phyloP scores from a whole-genome alignment of 2,113 vertebrate genomes.

The Nothobranchius furzeri region DNA sequence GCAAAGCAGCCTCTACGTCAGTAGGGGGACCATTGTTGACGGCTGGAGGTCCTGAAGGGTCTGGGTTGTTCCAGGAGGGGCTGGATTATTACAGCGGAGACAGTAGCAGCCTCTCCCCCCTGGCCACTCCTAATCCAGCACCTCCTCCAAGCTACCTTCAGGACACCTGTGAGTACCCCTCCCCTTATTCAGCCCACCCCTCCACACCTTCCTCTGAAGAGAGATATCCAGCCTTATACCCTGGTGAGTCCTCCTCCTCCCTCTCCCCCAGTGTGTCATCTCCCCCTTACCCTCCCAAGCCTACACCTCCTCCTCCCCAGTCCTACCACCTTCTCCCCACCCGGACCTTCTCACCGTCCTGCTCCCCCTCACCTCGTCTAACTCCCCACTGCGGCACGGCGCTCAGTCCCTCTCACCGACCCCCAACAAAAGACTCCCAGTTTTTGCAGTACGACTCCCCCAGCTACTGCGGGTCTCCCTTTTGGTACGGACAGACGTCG shows the following conservation, averaged over 20 bases:
- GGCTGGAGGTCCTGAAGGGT: slow-evolving; percentile 77
- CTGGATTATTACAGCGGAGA: slow-evolving; percentile 98
- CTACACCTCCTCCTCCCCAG: slow-evolving; percentile 81
- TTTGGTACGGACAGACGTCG: slow-evolving; percentile 91
- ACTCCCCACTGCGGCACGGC: slow-evolving; percentile 88
- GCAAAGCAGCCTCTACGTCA: slow-evolving; percentile 73
- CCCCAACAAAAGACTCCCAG: slow-evolving; percentile 83
- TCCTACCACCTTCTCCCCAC: slow-evolving; percentile 77
- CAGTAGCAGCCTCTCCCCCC: slow-evolving; percentile 93
- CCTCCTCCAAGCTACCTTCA: slow-evolving; percentile 87
- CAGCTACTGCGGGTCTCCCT: slow-evolving; percentile 93
- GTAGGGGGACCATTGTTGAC: slow-evolving; percentile 56
- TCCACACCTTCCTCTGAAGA: slow-evolving; percentile 95
- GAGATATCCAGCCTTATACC: slow-evolving; percentile 90
- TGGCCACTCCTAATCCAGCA: slow-evolving; percentile 88
- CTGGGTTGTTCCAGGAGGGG: slow-evolving; percentile 91
- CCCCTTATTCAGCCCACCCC: slow-evolving; percentile 95
- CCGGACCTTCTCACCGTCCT: slow-evolving; percentile 93
- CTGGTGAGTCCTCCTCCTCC: slow-evolving; percentile 86
- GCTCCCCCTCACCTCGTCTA: slow-evolving; percentile 89
- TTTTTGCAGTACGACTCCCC: slow-evolving; percentile 95
- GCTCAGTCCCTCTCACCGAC: slow-evolving; percentile 82
- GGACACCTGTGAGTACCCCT: slow-evolving; percentile 94
- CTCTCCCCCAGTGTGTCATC: slow-evolving; percentile 89
- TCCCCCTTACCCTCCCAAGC: slow-evolving; percentile 83